A percentile compares a stretch with the other conserved stretches of the same genome.
These are phyloP conservation scores for Gymnoscopelus microlampas DNA, from an alignment of 2,797 vertebrate genomes.

Conservation along the genomic window DNA sequence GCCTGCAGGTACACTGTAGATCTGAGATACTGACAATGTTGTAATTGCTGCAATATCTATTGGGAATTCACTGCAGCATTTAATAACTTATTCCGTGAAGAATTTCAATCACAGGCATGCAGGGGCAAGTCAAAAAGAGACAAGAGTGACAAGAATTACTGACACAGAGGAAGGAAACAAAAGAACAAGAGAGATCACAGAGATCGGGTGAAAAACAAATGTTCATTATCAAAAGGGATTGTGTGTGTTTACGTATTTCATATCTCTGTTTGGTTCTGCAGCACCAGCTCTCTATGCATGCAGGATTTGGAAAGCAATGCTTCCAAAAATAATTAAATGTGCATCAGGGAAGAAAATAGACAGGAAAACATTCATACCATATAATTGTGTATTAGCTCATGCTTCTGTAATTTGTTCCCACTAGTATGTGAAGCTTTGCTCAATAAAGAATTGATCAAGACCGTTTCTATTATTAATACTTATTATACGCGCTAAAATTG, in stretches of 20 bases:
- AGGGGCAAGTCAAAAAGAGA: neutral
- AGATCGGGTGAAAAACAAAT: neutral
- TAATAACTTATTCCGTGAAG: neutral
- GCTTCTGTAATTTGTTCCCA: too few relatives aligned
- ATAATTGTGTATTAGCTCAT: too few relatives aligned
- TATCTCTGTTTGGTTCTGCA: too few relatives aligned
- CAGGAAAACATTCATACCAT: too few relatives aligned
- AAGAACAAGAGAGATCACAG: neutral
- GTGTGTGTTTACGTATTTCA: too few relatives aligned
- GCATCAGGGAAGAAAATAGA: too few relatives aligned
- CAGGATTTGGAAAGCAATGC: too few relatives aligned
- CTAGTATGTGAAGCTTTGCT: too few relatives aligned
- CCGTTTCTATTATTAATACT: too few relatives aligned
- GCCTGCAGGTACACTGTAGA: conserved; percentile 4
- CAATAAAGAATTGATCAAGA: too few relatives aligned
- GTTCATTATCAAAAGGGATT: neutral
- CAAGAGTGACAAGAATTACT: neutral
- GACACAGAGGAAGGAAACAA: neutral
- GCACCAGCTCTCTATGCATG: too few relatives aligned
- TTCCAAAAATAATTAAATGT: too few relatives aligned
- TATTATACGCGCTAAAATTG: neutral
- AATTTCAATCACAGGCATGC: neutral
- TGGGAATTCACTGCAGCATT: conserved; percentile 10
- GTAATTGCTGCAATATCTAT: conserved; percentile 10
- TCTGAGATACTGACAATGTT: conserved; percentile 13